phyloP scores from a whole-genome alignment of 2,797 vertebrate genomes.

The Gephyroberyx darwinii region DNA sequence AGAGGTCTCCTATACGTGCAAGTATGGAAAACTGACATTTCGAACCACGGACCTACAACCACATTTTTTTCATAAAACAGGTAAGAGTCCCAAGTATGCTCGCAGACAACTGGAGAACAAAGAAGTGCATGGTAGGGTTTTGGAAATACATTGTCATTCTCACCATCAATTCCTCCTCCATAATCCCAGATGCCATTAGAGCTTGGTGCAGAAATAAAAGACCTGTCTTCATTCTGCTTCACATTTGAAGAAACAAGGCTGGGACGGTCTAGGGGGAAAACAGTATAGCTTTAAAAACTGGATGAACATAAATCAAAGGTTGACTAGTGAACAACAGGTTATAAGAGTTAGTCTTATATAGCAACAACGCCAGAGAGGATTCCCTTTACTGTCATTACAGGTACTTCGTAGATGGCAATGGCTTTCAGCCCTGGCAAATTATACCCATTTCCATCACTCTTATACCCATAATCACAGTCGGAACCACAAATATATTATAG shows the following conservation, averaged over 20 bases:
- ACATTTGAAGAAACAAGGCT: neutral
- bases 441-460: no score
- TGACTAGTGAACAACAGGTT: neutral
- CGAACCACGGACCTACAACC: constrained; percentile 54
- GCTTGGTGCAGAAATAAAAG: constrained; percentile 46
- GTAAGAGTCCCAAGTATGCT: constrained; percentile 40
- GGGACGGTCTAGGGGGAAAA: constrained; percentile 35
- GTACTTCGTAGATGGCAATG: no score
- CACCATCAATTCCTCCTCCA: constrained; percentile 37
- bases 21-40: constrained; percentile 50
- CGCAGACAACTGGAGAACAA: constrained; percentile 35
- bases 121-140: constrained; percentile 42
- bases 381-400: neutral
- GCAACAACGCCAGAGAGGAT: neutral
- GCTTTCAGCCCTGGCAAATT: no score
- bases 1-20: constrained; percentile 62
- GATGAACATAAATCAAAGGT: neutral
- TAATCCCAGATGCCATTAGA: constrained; percentile 34
- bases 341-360: neutral
- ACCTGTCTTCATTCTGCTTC: constrained; percentile 36
- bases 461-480: no score
- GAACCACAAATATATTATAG: neutral
- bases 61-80: constrained; percentile 43
- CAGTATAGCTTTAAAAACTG: neutral
- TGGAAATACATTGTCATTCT: constrained; percentile 36